Percentiles rank a stretch among this genome's conserved stretches.
Evolutionary conservation across 2,797 vertebrate species (phyloP).

Genomic region (Thamnophis elegans): DNA sequence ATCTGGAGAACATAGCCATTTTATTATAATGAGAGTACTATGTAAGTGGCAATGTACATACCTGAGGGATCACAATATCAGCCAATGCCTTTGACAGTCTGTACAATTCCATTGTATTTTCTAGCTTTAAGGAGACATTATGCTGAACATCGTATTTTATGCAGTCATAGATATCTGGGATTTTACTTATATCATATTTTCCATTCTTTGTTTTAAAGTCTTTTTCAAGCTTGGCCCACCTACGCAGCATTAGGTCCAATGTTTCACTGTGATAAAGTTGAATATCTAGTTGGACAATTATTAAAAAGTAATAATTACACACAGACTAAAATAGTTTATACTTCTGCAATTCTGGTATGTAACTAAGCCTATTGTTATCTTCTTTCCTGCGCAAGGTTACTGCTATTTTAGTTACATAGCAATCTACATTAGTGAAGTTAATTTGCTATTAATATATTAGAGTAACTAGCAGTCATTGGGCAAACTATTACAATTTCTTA

Average conservation of each 20-base stretch:
- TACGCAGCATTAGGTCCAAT: slow-evolving; percentile 85
- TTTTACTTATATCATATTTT: slow-evolving; percentile 90
- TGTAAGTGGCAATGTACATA: slow-evolving; percentile 50
- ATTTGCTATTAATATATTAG: neutral
- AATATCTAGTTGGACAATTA: slow-evolving; percentile 76
- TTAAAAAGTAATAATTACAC: neutral
- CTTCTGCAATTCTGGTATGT: neutral
- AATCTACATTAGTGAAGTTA: neutral
- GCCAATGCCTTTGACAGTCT: slow-evolving; percentile 87
- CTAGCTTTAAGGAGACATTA: slow-evolving; percentile 83
- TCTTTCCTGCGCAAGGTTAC: neutral
- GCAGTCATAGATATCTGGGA: slow-evolving; percentile 90
- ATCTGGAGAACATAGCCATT: neutral
- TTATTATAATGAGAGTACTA: neutral
- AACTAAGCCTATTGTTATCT: neutral
- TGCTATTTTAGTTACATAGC: neutral
- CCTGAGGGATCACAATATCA: slow-evolving; percentile 91
- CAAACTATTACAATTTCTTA: neutral
- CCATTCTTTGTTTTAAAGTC: slow-evolving; percentile 91
- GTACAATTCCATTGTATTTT: slow-evolving; percentile 87
- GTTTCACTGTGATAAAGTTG: slow-evolving; percentile 90
- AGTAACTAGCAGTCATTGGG: neutral
- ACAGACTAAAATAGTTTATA: neutral
- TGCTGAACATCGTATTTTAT: slow-evolving; percentile 91
- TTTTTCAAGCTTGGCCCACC: slow-evolving; percentile 89